Base-by-base conservation (phyloP, 1,140 invertebrate genomes). In the Drosophila watanabei region DNA sequence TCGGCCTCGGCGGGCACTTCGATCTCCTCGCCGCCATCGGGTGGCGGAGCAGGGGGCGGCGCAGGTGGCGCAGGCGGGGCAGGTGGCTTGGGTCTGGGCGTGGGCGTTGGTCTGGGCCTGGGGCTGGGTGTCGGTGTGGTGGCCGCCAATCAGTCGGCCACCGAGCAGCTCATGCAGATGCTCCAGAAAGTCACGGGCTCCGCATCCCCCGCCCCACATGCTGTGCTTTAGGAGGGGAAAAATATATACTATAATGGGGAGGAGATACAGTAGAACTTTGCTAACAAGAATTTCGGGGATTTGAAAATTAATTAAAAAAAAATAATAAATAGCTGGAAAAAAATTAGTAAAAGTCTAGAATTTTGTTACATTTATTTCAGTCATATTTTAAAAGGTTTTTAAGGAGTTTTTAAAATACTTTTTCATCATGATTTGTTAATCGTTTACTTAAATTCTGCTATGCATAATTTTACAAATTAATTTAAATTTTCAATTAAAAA, bases 161-260 rank as follows among this genome's bases (percentile, higher is more conserved):
- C 91, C 80, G 91, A 92, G 70, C 91, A 92, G 56, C 79, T 92
- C 33, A 91, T 92, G 88, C 91, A 92, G 77, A 92, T 92, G 91
- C 80, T 92, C 39, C 91, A 92, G 30, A 92, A 92, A 75, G 91
- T 92, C 52, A 92, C 91, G 48, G 88, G 91, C 69, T 88, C 85
- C 28, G 75, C 64, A 51, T 62, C 76, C 39, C 71, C 90, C 39
- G 86, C 85, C 51, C 75, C 88, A 10, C 82, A 77, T 75, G 75
- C 75, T 28, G 84, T 89, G 49, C 88, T 91, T 57, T 90, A 89
- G 86, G 32, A 4, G 13, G 28, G 76, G 70, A 20, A 48, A 39
- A 49, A 46, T 46, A 10, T 10, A 24, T 24, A 24, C 3, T 24
- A 20, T 24, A 20, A 8, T 13, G 24, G 8, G 68, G 62, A 52